Evolutionary conservation across 1,140 invertebrate genomes (phyloP).

Genomic region (Zaprionus camerounensis): DNA sequence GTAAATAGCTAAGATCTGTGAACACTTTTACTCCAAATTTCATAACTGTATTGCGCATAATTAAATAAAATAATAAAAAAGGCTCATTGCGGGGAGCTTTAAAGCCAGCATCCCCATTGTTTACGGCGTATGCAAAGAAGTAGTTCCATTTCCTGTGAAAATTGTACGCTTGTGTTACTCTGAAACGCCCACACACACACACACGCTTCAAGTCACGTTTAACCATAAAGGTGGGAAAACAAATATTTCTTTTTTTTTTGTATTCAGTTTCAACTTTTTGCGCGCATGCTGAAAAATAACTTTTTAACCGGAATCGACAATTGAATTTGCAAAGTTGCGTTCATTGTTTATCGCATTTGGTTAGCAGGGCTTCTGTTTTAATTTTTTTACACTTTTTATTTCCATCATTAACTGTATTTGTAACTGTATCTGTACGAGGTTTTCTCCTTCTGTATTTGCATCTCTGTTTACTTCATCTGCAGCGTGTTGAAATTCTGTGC

Average conservation of each 20-base stretch:
- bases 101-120: not conserved
- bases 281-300: constrained; percentile 20
- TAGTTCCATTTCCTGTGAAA: not conserved
- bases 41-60: not conserved
- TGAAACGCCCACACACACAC: not conserved
- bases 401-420: not conserved
- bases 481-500: constrained; percentile 79
- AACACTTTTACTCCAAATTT: not conserved
- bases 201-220: constrained; percentile 1
- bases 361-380: not conserved
- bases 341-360: constrained; percentile 8
- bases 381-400: not conserved
- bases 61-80: not conserved
- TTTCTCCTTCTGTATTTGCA: not conserved
- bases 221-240: not conserved
- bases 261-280: constrained; percentile 3
- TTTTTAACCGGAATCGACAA: constrained; percentile 7
- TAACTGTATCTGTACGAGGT: not conserved
- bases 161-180: not conserved
- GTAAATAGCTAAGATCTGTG: not conserved
- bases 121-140: not conserved
- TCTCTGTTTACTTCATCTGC: not conserved
- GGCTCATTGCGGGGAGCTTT: not conserved
- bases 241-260: not conserved
- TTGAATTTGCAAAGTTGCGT: constrained; percentile 6